A percentile compares a stretch with the other conserved stretches of the same genome.
Conservation (phyloP, 2,797 vertebrate genomes). For the Micromesistius poutassou region DNA sequence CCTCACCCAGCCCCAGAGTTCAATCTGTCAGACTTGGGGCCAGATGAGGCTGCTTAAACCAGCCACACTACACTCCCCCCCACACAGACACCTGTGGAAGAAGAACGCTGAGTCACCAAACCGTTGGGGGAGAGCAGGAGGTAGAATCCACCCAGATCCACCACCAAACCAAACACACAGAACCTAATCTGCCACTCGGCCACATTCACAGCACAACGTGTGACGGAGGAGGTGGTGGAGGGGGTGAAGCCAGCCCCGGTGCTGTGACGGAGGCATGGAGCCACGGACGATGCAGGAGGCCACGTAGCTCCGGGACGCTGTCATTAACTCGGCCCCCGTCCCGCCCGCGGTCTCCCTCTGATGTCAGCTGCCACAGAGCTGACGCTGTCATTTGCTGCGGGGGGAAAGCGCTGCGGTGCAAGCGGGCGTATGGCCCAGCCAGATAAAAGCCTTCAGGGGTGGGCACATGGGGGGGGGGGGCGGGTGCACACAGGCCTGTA, state of each 20-base stretch:
- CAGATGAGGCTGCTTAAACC: too few species aligned
- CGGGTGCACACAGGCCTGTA: constrained; percentile 17
- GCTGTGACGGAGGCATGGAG: background rate
- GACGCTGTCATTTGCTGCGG: background rate
- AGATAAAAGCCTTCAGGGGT: constrained; percentile 22
- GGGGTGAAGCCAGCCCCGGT: too few species aligned
- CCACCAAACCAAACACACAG: background rate
- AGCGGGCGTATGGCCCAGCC: background rate
- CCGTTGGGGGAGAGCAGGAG: background rate
- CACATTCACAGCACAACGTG: background rate
- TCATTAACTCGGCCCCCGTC: constrained; percentile 11
- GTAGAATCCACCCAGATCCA: background rate
- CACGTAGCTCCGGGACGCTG: background rate
- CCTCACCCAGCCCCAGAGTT: too few species aligned
- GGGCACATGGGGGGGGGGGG: constrained; percentile 13
- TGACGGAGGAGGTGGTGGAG: too few species aligned
- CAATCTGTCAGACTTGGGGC: too few species aligned
- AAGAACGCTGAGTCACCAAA: background rate
- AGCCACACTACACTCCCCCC: too few species aligned
- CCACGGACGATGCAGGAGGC: background rate
- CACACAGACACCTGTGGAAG: too few species aligned
- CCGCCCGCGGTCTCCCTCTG: constrained; percentile 7
- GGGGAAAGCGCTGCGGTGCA: background rate
- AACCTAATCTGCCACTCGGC: too few species aligned
- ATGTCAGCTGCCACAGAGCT: constrained; percentile 46